These are phyloP conservation scores for Leptonema lineaticorne DNA, from an alignment of 1,140 invertebrate species.

Conservation along the genomic window DNA sequence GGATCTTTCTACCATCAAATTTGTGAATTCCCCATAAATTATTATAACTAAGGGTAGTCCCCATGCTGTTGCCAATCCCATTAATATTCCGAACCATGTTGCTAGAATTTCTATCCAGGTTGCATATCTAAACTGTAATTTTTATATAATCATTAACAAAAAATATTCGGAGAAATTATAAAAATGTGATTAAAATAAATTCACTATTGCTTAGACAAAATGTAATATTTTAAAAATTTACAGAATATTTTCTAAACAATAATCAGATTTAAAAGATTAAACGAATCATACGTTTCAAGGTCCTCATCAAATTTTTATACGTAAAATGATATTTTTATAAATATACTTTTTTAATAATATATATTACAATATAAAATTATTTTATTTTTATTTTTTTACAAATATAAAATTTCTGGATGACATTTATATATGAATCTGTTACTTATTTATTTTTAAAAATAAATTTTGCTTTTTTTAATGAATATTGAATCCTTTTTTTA, in stretches of 20 bases:
- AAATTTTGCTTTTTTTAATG: no score
- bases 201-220: background rate
- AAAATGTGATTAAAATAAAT: background rate
- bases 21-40: constrained; percentile 69
- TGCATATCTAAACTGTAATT: constrained; percentile 51
- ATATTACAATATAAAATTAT: no score
- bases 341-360: no score
- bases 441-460: no score
- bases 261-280: background rate
- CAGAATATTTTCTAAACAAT: background rate
- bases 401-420: no score
- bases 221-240: background rate
- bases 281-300: no score
- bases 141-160: background rate
- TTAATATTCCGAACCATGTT: constrained; percentile 43
- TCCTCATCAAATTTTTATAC: no score
- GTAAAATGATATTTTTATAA: no score
- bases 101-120: constrained; percentile 43
- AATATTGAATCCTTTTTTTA: no score
- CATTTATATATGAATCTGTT: no score
- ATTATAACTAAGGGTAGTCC: constrained; percentile 67
- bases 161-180: background rate
- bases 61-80: constrained; percentile 44
- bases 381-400: no score
- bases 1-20: constrained; percentile 60